Conservation (phyloP, 2,113 vertebrate genomes). For the Mesitornis unicolor region DNA sequence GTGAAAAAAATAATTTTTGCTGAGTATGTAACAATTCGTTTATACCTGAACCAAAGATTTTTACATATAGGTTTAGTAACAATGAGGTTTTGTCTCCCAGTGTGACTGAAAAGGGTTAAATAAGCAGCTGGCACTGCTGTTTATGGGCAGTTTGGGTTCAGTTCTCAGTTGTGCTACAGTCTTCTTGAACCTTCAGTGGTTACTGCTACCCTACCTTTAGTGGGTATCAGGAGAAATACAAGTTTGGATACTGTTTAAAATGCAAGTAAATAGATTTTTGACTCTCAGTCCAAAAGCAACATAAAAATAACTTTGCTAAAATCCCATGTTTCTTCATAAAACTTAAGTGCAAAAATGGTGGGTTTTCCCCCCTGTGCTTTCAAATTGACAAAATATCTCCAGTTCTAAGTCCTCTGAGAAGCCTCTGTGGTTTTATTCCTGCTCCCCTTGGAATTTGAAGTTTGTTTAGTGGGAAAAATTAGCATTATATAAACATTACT, state of each 20-base stretch:
- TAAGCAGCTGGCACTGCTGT: not conserved
- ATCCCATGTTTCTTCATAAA: not conserved
- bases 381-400: not conserved
- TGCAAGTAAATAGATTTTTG: not conserved
- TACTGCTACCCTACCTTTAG: not conserved
- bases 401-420: not conserved
- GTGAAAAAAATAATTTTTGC: not conserved
- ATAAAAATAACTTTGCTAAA: not conserved
- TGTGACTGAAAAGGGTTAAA: not conserved
- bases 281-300: not conserved
- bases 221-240: not conserved
- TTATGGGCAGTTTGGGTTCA: not conserved
- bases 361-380: rapidly evolving
- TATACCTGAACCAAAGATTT: not conserved
- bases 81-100: not conserved
- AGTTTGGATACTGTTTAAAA: not conserved
- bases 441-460: not conserved
- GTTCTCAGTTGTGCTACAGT: not conserved
- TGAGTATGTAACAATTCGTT: not conserved
- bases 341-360: not conserved
- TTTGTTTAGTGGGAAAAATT: not conserved
- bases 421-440: not conserved
- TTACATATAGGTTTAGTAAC: not conserved
- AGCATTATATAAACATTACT: not conserved
- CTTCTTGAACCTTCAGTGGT: not conserved